Base-by-base conservation (phyloP, 2,888 invertebrate genomes). In the Ochlodes sylvanus region DNA sequence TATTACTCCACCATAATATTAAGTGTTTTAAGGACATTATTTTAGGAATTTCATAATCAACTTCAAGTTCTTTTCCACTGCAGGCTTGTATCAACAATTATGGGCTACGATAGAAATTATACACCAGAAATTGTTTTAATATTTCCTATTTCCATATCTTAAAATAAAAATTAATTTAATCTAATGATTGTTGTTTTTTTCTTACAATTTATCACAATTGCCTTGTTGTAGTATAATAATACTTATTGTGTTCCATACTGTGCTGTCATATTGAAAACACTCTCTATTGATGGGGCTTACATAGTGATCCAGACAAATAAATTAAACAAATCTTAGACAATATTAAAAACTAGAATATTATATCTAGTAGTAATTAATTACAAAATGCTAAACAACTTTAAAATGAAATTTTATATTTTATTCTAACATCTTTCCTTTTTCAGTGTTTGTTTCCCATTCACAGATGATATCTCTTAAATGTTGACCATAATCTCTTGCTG, bases 381-480 rank as follows among this genome's bases (percentile, higher is more conserved):
- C 76, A 76, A 77, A 79, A 73, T 78, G 73, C 56, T 64, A 71
- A 72, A 70, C 69, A 50, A 77, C 69, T 67, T 75, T 77, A 71
- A 77, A 75, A 79, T 78, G 77, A 81, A 80, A 78, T 75, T 78
- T 78, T 81, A 78, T 73, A 74, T 73, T 75, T 74, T 75, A 79
- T 77, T 79, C 80, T 76, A 76, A 71, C 61, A 55, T 55, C 32
- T n/a, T 61, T 44, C 19, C 21, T 61, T 38, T 27, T 68, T 60
- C 54, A 63, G 14, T 52, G 41, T 42, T 66, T 55, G 10, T 55
- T 15, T 54, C 2, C 15, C 55, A 61, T 21, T 41, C 44, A 55
- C 55, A 55, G 47, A 38, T 32, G 19, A 54, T 55, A 41, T 42
- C 19, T 61, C 61, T 47, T 34, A 61, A 54, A 61, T 67, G 61